phyloP scores from a whole-genome alignment of 2,797 vertebrate species.

The Uromys caudimaculatus region DNA sequence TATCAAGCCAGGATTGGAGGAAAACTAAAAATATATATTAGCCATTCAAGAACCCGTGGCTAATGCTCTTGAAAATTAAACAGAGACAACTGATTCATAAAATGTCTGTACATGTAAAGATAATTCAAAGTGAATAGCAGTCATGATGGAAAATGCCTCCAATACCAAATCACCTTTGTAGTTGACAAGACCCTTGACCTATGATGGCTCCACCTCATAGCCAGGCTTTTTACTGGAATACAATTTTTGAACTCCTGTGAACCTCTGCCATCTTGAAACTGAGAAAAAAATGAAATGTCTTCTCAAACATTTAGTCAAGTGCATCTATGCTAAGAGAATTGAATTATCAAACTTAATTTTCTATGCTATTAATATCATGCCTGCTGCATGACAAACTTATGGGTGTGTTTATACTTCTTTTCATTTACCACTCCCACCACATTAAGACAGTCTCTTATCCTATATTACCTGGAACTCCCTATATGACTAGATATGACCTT shows the following conservation, averaged over 20 bases:
- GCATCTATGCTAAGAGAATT: fast-evolving
- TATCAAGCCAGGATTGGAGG: neutral
- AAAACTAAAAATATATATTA: neutral
- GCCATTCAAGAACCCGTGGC: neutral
- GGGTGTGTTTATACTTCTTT: neutral
- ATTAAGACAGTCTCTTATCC: neutral
- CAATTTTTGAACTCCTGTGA: neutral
- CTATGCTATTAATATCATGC: neutral
- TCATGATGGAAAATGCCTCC: neutral
- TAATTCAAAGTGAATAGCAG: neutral
- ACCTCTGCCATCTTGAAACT: neutral
- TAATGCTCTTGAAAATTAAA: neutral
- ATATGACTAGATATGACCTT: neutral
- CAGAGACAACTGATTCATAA: neutral
- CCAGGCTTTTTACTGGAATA: neutral
- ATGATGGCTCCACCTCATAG: neutral
- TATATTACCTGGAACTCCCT: neutral
- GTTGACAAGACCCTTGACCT: neutral
- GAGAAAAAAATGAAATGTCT: neutral
- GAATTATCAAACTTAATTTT: neutral
- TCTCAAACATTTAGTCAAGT: neutral
- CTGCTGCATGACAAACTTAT: neutral
- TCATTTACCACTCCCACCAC: neutral
- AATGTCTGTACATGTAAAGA: neutral
- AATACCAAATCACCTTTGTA: neutral